Evolutionary conservation across 2,888 invertebrate species (phyloP), one percentile per base, ranked within the genome.

Genomic region (Cephalotes varians): DNA sequence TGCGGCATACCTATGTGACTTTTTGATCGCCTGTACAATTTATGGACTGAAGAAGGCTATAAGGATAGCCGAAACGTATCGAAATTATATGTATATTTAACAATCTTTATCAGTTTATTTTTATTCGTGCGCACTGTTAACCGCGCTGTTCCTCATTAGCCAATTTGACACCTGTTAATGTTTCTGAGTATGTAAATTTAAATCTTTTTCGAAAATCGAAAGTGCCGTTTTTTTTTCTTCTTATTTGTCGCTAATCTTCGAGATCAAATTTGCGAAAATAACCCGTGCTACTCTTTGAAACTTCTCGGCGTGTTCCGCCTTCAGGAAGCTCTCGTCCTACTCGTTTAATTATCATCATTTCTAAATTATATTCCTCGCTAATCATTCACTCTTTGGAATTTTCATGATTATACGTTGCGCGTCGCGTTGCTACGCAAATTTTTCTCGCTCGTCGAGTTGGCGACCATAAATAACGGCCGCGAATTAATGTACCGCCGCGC

Each of bases 281-380:
- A 60, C 4, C 31, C 9, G 2, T 2, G 6, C 18, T 34, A 37
- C 15, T 40, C 1, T 25, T 18, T 2, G 21, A 62, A 10, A 37
- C 25, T 25, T 51, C 18, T n/a, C n/a, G 2, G 34, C 0, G 34
- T 21, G 10, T 6, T 51, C 6, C 28, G 2, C 15, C 5, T 18
- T 62, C 21, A 10, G 15, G 6, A n/a, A 69, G 10, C 12, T 58
- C n/a, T 56, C 31, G 25, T 44, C n/a, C 44, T 25, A 34, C 56
- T 77, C 44, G 44, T 60, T 34, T 34, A 79, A 51, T 71, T 69
- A 79, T 71, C 69, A 44, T 69, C 44, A 71, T 47, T 58, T 71
- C 71, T 67, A 58, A 69, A 77, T 79, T 79, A 79, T 47, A 79
- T 79, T 79, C 47, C 71, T 79, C 56, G 47, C 71, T 56, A 34